Evolutionary conservation across 2,113 vertebrate genomes (phyloP).

Genomic region (Xyliphius kryptos): DNA sequence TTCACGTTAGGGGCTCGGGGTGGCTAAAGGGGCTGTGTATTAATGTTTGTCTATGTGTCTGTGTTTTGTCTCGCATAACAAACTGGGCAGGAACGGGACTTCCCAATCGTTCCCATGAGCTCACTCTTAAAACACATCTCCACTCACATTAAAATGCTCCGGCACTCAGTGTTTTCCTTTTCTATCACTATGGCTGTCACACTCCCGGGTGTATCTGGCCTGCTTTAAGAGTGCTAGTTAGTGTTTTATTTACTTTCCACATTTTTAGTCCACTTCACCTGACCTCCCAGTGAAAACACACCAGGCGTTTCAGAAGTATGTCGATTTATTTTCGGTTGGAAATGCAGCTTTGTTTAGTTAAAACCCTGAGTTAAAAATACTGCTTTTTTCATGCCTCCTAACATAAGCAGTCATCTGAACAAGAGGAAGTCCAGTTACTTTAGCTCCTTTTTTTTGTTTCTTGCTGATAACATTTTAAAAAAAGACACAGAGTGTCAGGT

Average conservation of each 20-base stretch:
- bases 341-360: slow-evolving; percentile 7
- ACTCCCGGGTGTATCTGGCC: slow-evolving; percentile 8
- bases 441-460: neutral
- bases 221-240: slow-evolving; percentile 14
- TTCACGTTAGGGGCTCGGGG: slow-evolving; percentile 36
- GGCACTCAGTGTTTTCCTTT: slow-evolving; percentile 9
- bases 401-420: slow-evolving; percentile 2
- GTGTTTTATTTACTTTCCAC: neutral
- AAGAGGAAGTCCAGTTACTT: slow-evolving; percentile 10
- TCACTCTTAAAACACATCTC: slow-evolving; percentile 36
- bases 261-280: slow-evolving; percentile 27
- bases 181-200: neutral
- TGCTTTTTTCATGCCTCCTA: slow-evolving; percentile 4
- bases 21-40: slow-evolving; percentile 30
- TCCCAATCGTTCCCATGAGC: slow-evolving; percentile 36
- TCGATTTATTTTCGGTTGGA: slow-evolving; percentile 18
- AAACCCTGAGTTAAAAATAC: slow-evolving; percentile 18
- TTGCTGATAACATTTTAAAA: no score
- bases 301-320: slow-evolving; percentile 10
- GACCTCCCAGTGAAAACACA: slow-evolving; percentile 16
- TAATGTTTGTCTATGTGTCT: slow-evolving; percentile 34
- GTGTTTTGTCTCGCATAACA: slow-evolving; percentile 46
- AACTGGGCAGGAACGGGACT: slow-evolving; percentile 26
- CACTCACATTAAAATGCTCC: slow-evolving; percentile 22
- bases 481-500: no score